These are phyloP conservation scores for Chloroceryle amazona DNA, from an alignment of 2,797 vertebrate species.

Conservation along the genomic window DNA sequence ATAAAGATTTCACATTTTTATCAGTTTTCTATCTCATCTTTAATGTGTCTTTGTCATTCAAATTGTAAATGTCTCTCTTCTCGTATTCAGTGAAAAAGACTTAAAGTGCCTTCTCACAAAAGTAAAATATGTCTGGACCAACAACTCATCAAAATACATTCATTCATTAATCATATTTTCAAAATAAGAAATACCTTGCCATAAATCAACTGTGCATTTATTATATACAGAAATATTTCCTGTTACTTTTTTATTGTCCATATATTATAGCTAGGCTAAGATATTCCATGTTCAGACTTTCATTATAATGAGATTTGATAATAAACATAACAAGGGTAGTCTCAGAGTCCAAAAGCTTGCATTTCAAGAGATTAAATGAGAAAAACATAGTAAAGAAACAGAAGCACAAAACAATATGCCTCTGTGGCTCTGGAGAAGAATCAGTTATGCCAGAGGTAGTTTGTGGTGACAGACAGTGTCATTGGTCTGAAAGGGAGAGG, in stretches of 20 bases:
- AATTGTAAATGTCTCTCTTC: neutral
- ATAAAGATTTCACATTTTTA: neutral
- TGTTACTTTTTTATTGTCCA: neutral
- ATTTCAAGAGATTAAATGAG: neutral
- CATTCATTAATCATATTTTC: neutral
- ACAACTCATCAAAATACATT: neutral
- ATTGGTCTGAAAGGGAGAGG: neutral
- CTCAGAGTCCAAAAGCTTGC: neutral
- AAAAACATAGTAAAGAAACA: neutral
- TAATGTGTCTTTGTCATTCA: neutral
- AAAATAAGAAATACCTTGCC: neutral
- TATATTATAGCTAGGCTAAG: neutral
- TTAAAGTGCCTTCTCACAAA: neutral
- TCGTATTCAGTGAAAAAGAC: neutral
- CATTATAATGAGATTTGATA: neutral
- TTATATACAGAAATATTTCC: neutral
- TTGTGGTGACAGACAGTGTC: neutral
- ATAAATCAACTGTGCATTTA: neutral
- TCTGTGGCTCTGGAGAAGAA: fast-evolving
- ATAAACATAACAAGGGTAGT: neutral
- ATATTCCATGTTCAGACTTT: neutral
- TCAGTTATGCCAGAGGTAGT: neutral
- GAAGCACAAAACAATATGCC: neutral
- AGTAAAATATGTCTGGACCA: neutral
- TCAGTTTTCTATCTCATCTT: neutral